Evolutionary conservation across 1,140 invertebrate species (phyloP), one percentile per base, ranked within the genome.

Genomic region (Homalodisca vitripennis): DNA sequence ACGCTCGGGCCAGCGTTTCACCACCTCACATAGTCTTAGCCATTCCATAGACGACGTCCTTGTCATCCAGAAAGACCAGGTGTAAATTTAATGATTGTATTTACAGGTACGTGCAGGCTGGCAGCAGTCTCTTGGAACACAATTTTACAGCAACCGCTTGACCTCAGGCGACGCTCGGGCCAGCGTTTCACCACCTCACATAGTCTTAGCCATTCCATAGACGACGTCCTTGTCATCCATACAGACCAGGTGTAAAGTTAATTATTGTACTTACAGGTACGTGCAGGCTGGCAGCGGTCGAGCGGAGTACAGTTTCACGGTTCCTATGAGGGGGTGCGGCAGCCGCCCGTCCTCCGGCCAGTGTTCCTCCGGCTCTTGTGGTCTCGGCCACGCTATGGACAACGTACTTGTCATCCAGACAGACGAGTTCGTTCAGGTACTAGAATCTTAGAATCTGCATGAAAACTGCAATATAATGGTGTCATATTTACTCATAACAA

Each of bases 381-480:
- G 84, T 17, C 80, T 85, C 13, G 85, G 86, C 69, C 81, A 83
- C 22, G 84, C 85, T 31, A 78, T 87, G 34, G 86, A 86, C 76
- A 88, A 88, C 70, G 81, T 86, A 32, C 79, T 89, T 1, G 83
- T 89, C 63, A 87, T 89, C 71, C 87, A 89, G 76, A 81, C 85
- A 41, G 87, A 89, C 73, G 84, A 87, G 71, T 79, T 82, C 27
- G 82, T 89, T 29, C 86, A 88, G 76, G 85, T 80, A 73, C n/a
- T n/a, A n/a, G n/a, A n/a, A n/a, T n/a, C n/a, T n/a, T n/a, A n/a
- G n/a, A n/a, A n/a, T n/a, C n/a, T n/a, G n/a, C n/a, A n/a, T n/a
- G n/a, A n/a, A n/a, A n/a, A n/a, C n/a, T n/a, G n/a, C n/a, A n/a
- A n/a, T n/a, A n/a, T n/a, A n/a, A n/a, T n/a, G n/a, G n/a, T n/a